phyloP scores from a whole-genome alignment of 2,113 vertebrate species.

The Toxostoma redivivum region DNA sequence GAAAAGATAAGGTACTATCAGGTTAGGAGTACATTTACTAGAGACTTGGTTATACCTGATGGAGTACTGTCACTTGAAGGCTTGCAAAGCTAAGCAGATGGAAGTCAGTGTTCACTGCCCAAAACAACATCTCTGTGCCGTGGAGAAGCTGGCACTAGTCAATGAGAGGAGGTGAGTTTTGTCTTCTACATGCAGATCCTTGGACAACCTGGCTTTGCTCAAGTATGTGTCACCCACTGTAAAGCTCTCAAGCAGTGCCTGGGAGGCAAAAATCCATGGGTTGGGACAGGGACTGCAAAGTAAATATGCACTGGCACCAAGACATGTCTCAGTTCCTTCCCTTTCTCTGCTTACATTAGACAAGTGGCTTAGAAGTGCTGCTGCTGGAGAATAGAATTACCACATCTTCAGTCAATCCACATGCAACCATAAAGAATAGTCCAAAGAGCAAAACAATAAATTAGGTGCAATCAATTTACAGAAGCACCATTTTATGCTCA shows the following conservation, averaged over 20 bases:
- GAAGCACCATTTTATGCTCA: background rate
- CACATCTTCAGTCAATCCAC: background rate
- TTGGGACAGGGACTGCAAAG: background rate
- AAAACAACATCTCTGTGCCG: background rate
- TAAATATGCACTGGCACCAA: background rate
- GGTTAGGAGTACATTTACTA: background rate
- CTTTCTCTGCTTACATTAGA: background rate
- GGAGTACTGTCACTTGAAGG: background rate
- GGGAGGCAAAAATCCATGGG: background rate
- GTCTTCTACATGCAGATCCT: background rate
- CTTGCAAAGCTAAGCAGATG: background rate
- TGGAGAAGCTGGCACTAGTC: background rate
- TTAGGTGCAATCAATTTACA: background rate
- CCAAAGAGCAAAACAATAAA: background rate
- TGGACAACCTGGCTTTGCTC: background rate
- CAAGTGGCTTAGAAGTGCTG: background rate
- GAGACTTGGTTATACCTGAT: background rate
- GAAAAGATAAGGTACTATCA: background rate
- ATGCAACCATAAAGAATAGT: background rate
- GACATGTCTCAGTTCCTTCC: rapidly evolving
- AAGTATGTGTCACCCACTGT: background rate
- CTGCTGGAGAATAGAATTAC: background rate
- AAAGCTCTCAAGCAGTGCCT: background rate
- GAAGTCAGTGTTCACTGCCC: background rate
- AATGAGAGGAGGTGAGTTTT: background rate